A percentile compares a stretch with the other conserved stretches of the same genome.
These are phyloP conservation scores for Spicauda simplicius DNA, from an alignment of 2,888 invertebrate species.

Conservation along the genomic window DNA sequence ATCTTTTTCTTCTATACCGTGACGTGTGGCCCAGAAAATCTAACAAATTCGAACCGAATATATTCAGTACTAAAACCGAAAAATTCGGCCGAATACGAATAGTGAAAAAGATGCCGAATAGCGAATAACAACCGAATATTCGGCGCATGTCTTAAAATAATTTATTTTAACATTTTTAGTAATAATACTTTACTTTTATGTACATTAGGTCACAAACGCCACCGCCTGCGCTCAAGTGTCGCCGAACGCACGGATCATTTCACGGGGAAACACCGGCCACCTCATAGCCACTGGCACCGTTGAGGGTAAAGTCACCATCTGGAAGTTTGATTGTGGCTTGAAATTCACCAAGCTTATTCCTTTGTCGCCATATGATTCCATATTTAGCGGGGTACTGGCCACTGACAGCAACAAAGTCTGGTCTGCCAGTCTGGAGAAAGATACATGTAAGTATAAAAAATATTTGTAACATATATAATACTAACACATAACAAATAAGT, in stretches of 20 bases:
- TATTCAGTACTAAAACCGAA: too few species aligned
- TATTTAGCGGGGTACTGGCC: slow-evolving; percentile 75
- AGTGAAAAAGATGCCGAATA: too few species aligned
- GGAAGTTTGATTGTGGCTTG: slow-evolving; percentile 92
- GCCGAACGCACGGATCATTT: slow-evolving; percentile 82
- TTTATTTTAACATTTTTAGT: too few species aligned
- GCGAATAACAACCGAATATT: too few species aligned
- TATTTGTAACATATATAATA: not conserved
- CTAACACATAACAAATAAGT: not conserved
- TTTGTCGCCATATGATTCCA: slow-evolving; percentile 77
- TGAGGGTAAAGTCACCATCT: slow-evolving; percentile 90
- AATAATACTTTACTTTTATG: not conserved
- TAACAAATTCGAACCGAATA: too few species aligned
- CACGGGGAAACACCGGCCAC: slow-evolving; percentile 85
- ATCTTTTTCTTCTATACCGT: too few species aligned
- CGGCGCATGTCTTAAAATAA: too few species aligned
- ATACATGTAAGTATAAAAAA: slow-evolving; percentile 66
- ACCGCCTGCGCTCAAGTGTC: slow-evolving; percentile 90
- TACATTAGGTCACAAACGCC: slow-evolving; percentile 88
- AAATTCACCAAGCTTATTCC: slow-evolving; percentile 87
- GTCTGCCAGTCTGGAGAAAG: slow-evolving; percentile 77
- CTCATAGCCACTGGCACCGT: slow-evolving; percentile 84
- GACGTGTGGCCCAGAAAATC: too few species aligned
- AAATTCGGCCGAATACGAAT: too few species aligned
- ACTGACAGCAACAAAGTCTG: slow-evolving; percentile 76